phyloP scores from a whole-genome alignment of 2,888 invertebrate genomes.

The Parelbella ahira region DNA sequence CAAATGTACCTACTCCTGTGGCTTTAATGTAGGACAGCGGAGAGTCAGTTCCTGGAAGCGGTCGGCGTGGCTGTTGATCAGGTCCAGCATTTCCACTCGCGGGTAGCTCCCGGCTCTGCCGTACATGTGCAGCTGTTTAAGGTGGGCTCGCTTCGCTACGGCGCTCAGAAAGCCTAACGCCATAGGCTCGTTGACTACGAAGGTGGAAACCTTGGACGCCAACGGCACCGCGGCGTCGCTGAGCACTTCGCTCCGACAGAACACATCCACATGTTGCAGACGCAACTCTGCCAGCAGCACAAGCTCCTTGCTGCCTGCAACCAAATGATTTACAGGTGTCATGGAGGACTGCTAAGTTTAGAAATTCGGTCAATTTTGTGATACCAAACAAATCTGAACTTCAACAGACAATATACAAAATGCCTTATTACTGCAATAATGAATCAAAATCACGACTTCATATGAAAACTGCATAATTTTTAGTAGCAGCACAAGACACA shows the following conservation, averaged over 20 bases:
- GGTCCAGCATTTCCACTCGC: slow-evolving; percentile 3
- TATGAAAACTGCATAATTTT: no score
- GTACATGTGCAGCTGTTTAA: slow-evolving; percentile 11
- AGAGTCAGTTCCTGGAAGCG: slow-evolving; percentile 14
- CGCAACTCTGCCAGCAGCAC: not conserved
- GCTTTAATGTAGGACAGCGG: slow-evolving; percentile 11
- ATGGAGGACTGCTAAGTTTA: no score
- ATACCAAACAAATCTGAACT: no score
- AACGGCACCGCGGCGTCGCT: not conserved
- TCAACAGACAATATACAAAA: no score
- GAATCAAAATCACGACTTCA: no score
- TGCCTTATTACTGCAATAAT: no score
- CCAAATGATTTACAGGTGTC: no score
- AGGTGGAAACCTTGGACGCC: not conserved
- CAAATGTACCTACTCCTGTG: slow-evolving; percentile 1
- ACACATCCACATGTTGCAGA: slow-evolving; percentile 8
- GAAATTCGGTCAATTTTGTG: no score
- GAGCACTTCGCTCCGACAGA: slow-evolving; percentile 9
- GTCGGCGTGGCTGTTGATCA: slow-evolving; percentile 1
- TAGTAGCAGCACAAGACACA: no score
- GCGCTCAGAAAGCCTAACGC: slow-evolving; percentile 1
- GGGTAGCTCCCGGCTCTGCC: slow-evolving; percentile 11
- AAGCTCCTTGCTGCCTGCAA: slow-evolving; percentile 6
- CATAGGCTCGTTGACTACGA: slow-evolving; percentile 6
- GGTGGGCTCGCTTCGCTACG: not conserved